phyloP scores from a whole-genome alignment of 2,888 invertebrate genomes.

The Patella pellucida region DNA sequence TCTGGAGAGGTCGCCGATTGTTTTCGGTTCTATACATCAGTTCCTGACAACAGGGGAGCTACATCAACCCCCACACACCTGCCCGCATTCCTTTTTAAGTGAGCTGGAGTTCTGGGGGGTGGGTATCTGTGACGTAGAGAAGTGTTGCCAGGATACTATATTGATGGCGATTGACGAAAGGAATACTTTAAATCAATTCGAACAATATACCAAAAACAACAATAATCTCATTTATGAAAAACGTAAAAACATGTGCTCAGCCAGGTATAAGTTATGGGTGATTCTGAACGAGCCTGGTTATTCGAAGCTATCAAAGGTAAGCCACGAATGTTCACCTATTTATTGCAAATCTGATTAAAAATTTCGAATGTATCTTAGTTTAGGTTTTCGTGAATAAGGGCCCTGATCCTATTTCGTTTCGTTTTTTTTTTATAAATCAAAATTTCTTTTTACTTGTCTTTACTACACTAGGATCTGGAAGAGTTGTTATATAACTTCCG shows the following conservation, averaged over 20 bases:
- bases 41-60: not conserved
- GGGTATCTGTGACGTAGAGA: not conserved
- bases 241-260: too few species aligned
- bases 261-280: not conserved
- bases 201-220: not conserved
- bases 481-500: too few species aligned
- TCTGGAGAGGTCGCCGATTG: not conserved
- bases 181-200: not conserved
- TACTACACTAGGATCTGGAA: too few species aligned
- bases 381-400: too few species aligned
- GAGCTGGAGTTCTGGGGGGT: constrained; percentile 6
- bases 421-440: too few species aligned
- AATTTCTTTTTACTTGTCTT: too few species aligned
- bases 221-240: too few species aligned
- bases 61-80: not conserved
- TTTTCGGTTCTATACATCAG: not conserved
- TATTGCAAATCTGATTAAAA: not conserved
- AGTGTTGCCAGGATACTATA: not conserved
- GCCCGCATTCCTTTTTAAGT: not conserved
- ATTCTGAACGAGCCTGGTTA: not conserved
- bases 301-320: not conserved
- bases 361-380: too few species aligned
- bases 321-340: not conserved
- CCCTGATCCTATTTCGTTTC: too few species aligned
- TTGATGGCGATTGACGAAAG: not conserved